Percentiles rank a stretch among this genome's conserved stretches.
Evolutionary conservation across 37 sponge, comb jelly and placozoan genomes (phyloP).

Genomic region (Mnemiopsis leidyi): DNA sequence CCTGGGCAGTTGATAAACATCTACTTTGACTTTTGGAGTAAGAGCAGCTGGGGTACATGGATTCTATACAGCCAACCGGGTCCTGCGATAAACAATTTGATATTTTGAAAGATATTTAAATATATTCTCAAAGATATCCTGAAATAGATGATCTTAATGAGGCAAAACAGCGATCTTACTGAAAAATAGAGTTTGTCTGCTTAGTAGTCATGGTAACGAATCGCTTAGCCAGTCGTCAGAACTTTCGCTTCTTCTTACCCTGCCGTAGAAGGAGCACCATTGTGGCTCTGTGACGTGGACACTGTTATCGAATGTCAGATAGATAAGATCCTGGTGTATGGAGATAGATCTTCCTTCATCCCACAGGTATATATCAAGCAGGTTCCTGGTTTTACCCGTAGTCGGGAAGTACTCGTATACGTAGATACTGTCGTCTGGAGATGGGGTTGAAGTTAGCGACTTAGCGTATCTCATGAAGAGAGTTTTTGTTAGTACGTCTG

Average conservation of each 20-base stretch:
- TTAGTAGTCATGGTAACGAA: too few relatives aligned
- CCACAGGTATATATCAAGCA: neutral
- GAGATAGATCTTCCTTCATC: neutral
- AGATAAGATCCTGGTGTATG: neutral
- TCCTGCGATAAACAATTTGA: conserved; percentile 18
- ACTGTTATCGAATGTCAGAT: neutral
- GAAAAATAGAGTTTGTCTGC: too few relatives aligned
- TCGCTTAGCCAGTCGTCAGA: too few relatives aligned
- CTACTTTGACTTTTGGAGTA: conserved; percentile 8
- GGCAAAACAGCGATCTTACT: too few relatives aligned
- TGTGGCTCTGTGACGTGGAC: neutral
- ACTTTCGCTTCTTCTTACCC: too few relatives aligned
- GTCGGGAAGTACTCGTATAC: neutral
- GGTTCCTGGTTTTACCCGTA: neutral
- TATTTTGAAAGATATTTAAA: too few relatives aligned
- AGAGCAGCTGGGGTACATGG: conserved; percentile 24
- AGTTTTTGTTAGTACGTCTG: too few relatives aligned
- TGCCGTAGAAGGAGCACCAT: neutral
- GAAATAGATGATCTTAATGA: too few relatives aligned
- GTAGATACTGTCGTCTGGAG: neutral
- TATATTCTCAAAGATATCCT: too few relatives aligned
- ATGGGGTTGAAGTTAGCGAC: neutral
- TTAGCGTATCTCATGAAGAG: too few relatives aligned
- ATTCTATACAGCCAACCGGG: neutral
- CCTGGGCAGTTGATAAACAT: neutral